Evolutionary conservation across 2,888 invertebrate genomes (phyloP), one percentile per base, ranked within the genome.

Genomic region (Gymnosoma rotundatum): DNA sequence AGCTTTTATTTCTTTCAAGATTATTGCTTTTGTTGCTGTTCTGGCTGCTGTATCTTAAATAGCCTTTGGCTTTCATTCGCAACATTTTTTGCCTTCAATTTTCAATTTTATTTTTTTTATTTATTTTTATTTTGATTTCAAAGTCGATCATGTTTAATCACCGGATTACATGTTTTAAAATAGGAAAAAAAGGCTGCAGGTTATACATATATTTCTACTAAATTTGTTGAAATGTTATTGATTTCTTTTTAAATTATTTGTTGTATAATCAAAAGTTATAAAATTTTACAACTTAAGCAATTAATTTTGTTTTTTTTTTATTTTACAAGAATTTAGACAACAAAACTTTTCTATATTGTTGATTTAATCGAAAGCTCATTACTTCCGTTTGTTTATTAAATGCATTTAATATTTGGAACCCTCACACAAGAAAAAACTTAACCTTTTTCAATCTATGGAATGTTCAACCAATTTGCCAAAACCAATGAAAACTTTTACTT

Each of bases 401-500:
- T 88, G 88, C 70, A 74, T 78, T 72, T 73, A 81, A 72, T 83
- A 83, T 69, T 70, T 60, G 69, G 54, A 58, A 45, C 61, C 72
- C 72, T 66, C 21, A n/a, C 54, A 2, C 32, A n/a, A n/a, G n/a
- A 25, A 50, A 58, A 56, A 56, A 52, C 8, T 18, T 10, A 88
- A 72, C 69, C 61, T 16, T 70, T 63, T 18, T 20, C 48, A 75
- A 66, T 32, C 32, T 12, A 21, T 25, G 72, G 72, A 54, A 69
- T 67, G 48, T 61, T 87, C 88, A 90, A 91, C 90, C 89, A 90
- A 90, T 90, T 90, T 91, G 90, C 89, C 90, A 90, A 60, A 56
- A 4, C 38, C 21, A 25, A 58, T 20, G 12, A 36, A 73, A 78
- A 81, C 58, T 67, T 73, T 78, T 69, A 48, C 63, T 72, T 67